Base-by-base conservation (phyloP, 2,797 vertebrate species). In the Hydrophis major region DNA sequence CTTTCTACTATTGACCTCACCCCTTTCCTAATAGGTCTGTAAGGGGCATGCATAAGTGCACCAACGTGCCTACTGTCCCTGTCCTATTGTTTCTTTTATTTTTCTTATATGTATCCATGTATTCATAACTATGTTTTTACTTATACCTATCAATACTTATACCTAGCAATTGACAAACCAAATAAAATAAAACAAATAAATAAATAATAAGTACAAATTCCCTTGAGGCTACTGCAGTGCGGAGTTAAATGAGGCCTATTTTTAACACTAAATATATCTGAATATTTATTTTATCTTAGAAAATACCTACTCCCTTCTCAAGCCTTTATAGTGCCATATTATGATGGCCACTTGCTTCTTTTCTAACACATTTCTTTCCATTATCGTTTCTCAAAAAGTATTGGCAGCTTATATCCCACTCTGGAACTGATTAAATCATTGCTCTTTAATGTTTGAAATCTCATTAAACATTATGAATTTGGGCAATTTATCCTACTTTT, bases 401-500 rank as follows among this genome's bases (percentile, higher is more conserved):
- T 94, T 93, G 95, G 94, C 95, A 63, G 56, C 55, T 8, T 27
- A 50, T 0, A 42, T 93, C 89, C 89, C 60, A 60, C 91, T 93
- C 63, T 89, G 96, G 91, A 91, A 91, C 53, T 0, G 4, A 50
- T 93, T 96, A 95, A 95, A 66, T 69, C 27, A 27, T 90, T 47
- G 91, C 92, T 95, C 92, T 92, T 93, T 60, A 42, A 90, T 91
- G 93, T 86, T 95, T 91, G 90, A 96, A 95, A 95, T 92, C 93
- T 93, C 94, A 95, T 87, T 94, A 95, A 92, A 89, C 78, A 0
- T 94, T 66, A 91, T 20, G 90, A 94, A 94, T 93, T 90, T 20
- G 94, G 92, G 94, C 90, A 90, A 94, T 93, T 91, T 92, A 12
- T 25, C 57, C 91, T n/a, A 92, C 94, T 95, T 94, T 94, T 89